Evolutionary conservation across 64 coral and sea anemone species (phyloP).

Genomic region (Dendronephthya gigantea): DNA sequence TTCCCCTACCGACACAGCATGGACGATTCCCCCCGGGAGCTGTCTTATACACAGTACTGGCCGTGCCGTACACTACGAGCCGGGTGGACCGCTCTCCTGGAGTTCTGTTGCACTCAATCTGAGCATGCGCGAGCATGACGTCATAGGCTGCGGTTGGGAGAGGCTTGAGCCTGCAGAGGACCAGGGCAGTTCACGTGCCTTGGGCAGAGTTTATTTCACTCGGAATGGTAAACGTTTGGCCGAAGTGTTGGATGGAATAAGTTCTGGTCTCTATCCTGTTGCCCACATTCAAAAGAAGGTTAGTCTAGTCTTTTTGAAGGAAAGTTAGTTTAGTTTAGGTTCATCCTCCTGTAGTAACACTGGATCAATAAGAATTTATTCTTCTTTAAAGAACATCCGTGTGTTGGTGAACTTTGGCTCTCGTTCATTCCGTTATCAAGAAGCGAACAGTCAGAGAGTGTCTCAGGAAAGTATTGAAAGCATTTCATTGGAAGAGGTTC

Average conservation of each 20-base stretch:
- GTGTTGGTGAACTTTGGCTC: slow-evolving; percentile 70
- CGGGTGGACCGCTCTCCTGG: slow-evolving; percentile 64
- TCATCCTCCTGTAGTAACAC: too few relatives aligned
- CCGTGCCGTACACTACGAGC: slow-evolving; percentile 67
- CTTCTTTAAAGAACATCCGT: slow-evolving; percentile 49
- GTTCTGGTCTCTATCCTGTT: slow-evolving; percentile 72
- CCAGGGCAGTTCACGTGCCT: slow-evolving; percentile 22
- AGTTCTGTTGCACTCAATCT: slow-evolving; percentile 57
- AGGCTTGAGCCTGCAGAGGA: background rate
- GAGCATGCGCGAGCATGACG: slow-evolving; percentile 46
- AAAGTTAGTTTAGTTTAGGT: too few relatives aligned
- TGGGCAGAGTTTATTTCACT: slow-evolving; percentile 67
- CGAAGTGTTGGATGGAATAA: slow-evolving; percentile 43
- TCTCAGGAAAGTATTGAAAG: slow-evolving; percentile 26
- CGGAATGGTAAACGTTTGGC: slow-evolving; percentile 61
- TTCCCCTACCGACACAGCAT: background rate
- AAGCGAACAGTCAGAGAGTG: slow-evolving; percentile 60
- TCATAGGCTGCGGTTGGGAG: slow-evolving; percentile 85
- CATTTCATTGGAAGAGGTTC: slow-evolving; percentile 55
- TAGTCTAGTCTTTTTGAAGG: background rate
- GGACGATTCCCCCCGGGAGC: background rate
- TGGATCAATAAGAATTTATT: background rate
- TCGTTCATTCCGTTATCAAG: slow-evolving; percentile 53
- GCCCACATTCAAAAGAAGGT: slow-evolving; percentile 97
- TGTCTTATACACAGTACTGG: slow-evolving; percentile 57